These are phyloP conservation scores for Tauraco erythrolophus DNA, from an alignment of 2,113 vertebrate species.

Conservation along the genomic window DNA sequence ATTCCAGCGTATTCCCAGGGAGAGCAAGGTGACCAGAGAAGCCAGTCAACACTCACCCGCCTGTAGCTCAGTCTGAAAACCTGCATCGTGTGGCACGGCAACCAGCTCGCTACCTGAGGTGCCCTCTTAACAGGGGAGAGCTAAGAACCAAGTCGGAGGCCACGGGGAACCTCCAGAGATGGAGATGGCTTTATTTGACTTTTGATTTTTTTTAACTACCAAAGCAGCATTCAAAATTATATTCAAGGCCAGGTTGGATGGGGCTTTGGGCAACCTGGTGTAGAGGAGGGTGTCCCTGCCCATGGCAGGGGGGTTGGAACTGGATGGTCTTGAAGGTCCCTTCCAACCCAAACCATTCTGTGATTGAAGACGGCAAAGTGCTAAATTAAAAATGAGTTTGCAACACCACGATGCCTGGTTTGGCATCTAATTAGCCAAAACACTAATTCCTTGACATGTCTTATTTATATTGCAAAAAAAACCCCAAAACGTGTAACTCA, in stretches of 20 bases:
- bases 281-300: no score
- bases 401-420: background rate
- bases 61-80: background rate
- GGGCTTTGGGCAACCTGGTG: no score
- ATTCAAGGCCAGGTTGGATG: no score
- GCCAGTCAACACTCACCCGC: fast-evolving
- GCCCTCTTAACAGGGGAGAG: background rate
- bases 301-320: no score
- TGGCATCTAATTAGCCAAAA: background rate
- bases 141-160: background rate
- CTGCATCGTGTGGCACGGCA: fast-evolving
- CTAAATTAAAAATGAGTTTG: background rate
- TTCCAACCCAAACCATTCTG: no score
- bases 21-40: background rate
- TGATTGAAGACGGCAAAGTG: background rate
- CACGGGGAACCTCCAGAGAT: background rate
- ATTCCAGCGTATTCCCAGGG: fast-evolving
- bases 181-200: background rate
- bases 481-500: background rate
- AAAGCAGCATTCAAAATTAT: background rate
- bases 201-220: background rate
- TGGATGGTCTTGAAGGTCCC: no score
- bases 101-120: fast-evolving
- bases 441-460: background rate
- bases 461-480: background rate